phyloP scores from a whole-genome alignment of 2,797 vertebrate genomes.

The Podargus strigoides region DNA sequence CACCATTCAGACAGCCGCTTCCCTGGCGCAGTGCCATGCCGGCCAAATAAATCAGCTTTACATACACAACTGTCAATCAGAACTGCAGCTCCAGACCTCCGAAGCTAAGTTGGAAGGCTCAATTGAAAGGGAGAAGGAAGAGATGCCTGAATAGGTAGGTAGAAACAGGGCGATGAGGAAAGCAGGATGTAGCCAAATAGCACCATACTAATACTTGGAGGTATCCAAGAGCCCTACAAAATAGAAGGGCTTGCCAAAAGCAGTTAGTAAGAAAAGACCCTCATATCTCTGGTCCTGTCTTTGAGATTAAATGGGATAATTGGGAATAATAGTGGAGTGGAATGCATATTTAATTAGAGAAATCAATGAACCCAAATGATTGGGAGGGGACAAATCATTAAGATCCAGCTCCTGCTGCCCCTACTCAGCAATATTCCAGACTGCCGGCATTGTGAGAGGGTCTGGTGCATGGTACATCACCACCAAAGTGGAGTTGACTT shows the following conservation, averaged over 20 bases:
- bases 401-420: neutral
- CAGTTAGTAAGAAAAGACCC: neutral
- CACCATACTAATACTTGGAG: neutral
- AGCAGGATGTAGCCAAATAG: neutral
- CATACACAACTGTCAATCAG: neutral
- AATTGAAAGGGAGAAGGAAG: neutral
- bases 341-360: conserved; percentile 44
- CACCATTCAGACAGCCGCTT: neutral
- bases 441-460: fast-evolving
- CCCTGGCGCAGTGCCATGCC: neutral
- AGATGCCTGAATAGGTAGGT: neutral
- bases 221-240: neutral
- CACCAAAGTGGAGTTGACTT: neutral
- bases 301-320: neutral
- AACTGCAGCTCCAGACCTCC: neutral
- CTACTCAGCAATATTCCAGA: neutral
- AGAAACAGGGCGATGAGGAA: neutral
- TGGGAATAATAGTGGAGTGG: conserved; percentile 16
- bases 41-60: conserved; percentile 13
- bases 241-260: neutral
- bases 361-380: conserved; percentile 20
- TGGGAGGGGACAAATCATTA: conserved; percentile 11
- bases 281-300: neutral
- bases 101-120: neutral
- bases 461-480: neutral